Evolutionary conservation across 2,113 vertebrate genomes (phyloP), one percentile per base, ranked within the genome.

Genomic region (rabbit (Oryctolagus cuniculus)): DNA sequence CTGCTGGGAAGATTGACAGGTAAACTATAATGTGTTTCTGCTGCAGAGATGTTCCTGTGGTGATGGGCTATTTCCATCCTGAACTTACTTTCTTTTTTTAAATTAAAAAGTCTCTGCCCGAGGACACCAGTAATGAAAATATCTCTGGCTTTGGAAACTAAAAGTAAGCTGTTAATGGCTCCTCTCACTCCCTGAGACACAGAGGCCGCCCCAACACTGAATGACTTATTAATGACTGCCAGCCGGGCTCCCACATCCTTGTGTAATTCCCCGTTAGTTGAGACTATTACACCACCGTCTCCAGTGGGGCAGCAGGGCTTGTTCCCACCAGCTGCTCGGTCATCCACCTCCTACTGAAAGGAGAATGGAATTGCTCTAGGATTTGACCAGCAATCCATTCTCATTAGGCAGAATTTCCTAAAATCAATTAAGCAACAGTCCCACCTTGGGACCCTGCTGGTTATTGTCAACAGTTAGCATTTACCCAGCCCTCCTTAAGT

Each of bases 1-100:
- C 6, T 16, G 80, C 81, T 80, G 86, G 16, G 67, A 49, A 97
- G 96, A 97, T 73, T 95, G 96, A 90, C 96, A 95, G 95, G 91
- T 86, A 81, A 96, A 90, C 93, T 24, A 17, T 58, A 44, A 78
- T 51, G 74, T 75, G 83, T 92, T 94, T 91, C 90, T 83, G 89
- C 69, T 36, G 85, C 81, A 10, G 85, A 95, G 79, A 95, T 12
- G 21, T 55, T 89, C 81, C 95, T 92, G 64, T 87, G 51, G 87
- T 84, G 90, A 87, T 21, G 55, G 89, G 66, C 44, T 94, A 70
- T 97, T 96, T 94, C 90, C 91, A 92, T 70, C 91, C 91, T 81
- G 94, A 79, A 95, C 89, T 94, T 81, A 6, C 81, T 13, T 17
- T 94, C 74, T 96, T 88, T 92, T 90, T 91, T 94, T 74, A 96